A percentile compares a stretch with the other conserved stretches of the same genome.
Evolutionary conservation across 2,888 invertebrate genomes (phyloP).

Genomic region (Deilephila elpenor): DNA sequence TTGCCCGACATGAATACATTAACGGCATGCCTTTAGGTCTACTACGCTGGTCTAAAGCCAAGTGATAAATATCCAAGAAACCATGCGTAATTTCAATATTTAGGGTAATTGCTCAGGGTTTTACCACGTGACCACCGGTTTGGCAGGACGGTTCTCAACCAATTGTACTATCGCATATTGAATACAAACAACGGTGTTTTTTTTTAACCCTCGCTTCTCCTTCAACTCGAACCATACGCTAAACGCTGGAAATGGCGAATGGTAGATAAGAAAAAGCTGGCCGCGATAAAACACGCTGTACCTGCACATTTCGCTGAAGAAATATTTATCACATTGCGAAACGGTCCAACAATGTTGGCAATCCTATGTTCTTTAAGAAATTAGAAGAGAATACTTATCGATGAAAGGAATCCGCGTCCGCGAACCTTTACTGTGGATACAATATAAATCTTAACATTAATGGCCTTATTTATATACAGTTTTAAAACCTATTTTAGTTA

Average conservation of each 20-base stretch:
- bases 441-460: too few relatives aligned
- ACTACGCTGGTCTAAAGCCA: too few relatives aligned
- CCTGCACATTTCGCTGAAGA: slow-evolving; percentile 58
- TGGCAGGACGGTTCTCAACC: too few relatives aligned
- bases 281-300: slow-evolving; percentile 55
- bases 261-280: slow-evolving; percentile 65
- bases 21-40: too few relatives aligned
- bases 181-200: not conserved
- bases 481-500: too few relatives aligned
- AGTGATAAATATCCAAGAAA: too few relatives aligned
- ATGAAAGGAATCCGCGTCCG: not conserved
- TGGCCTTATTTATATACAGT: too few relatives aligned
- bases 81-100: too few relatives aligned
- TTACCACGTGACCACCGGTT: too few relatives aligned
- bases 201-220: slow-evolving; percentile 36
- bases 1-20: too few relatives aligned
- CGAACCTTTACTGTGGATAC: not conserved
- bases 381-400: slow-evolving; percentile 20
- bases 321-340: slow-evolving; percentile 45
- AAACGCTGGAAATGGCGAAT: slow-evolving; percentile 57
- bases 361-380: slow-evolving; percentile 15
- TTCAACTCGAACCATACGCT: slow-evolving; percentile 40
- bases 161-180: too few relatives aligned
- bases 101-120: too few relatives aligned
- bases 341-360: slow-evolving; percentile 33